Base-by-base conservation (phyloP, 2,797 vertebrate species). In the Potorous gilbertii region DNA sequence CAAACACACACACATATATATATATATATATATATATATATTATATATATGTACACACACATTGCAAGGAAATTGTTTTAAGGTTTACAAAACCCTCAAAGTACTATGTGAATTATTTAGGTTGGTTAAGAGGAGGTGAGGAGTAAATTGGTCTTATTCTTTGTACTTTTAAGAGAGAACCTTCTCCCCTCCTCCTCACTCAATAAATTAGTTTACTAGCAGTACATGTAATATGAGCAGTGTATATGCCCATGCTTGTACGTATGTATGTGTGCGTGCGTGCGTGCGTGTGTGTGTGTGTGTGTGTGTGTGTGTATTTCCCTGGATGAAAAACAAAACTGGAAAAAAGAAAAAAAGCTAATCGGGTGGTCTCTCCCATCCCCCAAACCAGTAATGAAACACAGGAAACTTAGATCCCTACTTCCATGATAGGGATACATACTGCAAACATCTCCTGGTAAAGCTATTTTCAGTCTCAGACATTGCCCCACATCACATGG, bases 381-480 rank as follows among this genome's bases (percentile, higher is more conserved):
- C n/a, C 40, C 21, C 18, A 81, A 81, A 81, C 2, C 21, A 81
- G 74, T 27, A 81, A 27, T 9, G 21, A 46, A 46, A 46, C 29
- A 81, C 74, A 81, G 6, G 74, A 46, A 81, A 46, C 74, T 81
- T 81, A 81, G 91, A 10, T 50, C 50, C 34, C 28, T 31, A 10
- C 28, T 56, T 62, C 54, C 52, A 54, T 29, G 54, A 91, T 55
- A 92, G 31, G 46, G 55, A 91, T 13, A 90, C 66, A 94, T 81
- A 46, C 9, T 56, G 66, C 34, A 94, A 95, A 81, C 18, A 0
- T 95, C 54, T 96, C 90, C 93, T 95, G 97, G 95, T 96, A 95
- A 96, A 96, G 16, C 56, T 92, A 95, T 74, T 95, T 93, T 24
- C 0, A 94, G 92, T 91, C 90, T 98, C 92, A 55, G 94, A 97